Percentiles rank a stretch among this genome's conserved stretches.
Evolutionary conservation across 2,888 invertebrate genomes (phyloP).

Genomic region (Ophion ellenae): DNA sequence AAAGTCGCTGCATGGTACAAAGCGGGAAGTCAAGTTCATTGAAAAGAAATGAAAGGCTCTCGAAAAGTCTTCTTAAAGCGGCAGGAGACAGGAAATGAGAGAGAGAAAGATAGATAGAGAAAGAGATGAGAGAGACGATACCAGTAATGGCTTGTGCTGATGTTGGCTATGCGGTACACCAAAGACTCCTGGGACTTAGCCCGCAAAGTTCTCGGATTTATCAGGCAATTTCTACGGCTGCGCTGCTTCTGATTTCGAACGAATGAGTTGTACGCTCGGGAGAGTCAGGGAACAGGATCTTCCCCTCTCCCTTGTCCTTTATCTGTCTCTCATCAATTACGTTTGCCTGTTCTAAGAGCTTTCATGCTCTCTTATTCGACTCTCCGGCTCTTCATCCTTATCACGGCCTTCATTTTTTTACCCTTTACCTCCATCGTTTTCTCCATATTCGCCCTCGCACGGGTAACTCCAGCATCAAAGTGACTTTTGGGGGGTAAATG

Average conservation of each 20-base stretch:
- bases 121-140: slow-evolving; percentile 28
- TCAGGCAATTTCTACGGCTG: slow-evolving; percentile 53
- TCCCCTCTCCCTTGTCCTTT: slow-evolving; percentile 2
- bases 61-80: slow-evolving; percentile 23
- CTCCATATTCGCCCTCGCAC: slow-evolving; percentile 3
- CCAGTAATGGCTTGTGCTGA: slow-evolving; percentile 5
- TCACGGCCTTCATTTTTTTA: neutral
- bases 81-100: neutral
- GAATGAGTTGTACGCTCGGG: slow-evolving; percentile 26
- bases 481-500: slow-evolving; percentile 21
- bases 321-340: slow-evolving; percentile 50
- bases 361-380: slow-evolving; percentile 33
- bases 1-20: neutral
- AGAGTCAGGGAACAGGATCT: slow-evolving; percentile 31
- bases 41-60: slow-evolving; percentile 34
- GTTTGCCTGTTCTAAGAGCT: slow-evolving; percentile 22
- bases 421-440: slow-evolving; percentile 7
- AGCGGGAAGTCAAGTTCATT: slow-evolving; percentile 6
- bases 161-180: slow-evolving; percentile 38
- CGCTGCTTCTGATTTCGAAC: slow-evolving; percentile 32
- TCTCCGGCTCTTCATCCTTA: slow-evolving; percentile 14
- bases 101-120: neutral
- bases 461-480: slow-evolving; percentile 24
- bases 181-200: slow-evolving; percentile 37
- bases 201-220: slow-evolving; percentile 51